Base-by-base conservation (phyloP, 1,140 invertebrate genomes). In the Drosophila pallidifrons region DNA sequence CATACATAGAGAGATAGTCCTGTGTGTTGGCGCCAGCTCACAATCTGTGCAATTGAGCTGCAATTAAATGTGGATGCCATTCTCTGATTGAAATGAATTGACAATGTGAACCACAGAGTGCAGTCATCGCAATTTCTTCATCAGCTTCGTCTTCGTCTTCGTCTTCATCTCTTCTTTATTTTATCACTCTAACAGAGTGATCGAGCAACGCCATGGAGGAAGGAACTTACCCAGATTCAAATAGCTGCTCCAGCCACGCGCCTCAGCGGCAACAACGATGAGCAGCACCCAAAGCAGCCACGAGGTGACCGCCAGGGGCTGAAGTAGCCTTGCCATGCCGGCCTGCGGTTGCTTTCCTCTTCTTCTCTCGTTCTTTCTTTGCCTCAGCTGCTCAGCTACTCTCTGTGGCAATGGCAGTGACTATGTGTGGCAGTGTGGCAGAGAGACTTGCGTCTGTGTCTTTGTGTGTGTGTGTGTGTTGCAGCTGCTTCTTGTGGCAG, bases 61-160 rank as follows among this genome's bases (percentile, higher is more conserved):
- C 85, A 89, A 89, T 89, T 89, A 90, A 90, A 89, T 66, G 77
- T 63, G 72, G 76, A 78, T 76, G 79, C 52, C 63, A 69, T 38
- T 59, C 63, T 25, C 64, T 83, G 81, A 89, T 89, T 89, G 85
- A 90, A 85, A 89, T 81, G 63, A 89, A 89, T 88, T 89, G 83
- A 65, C 59, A 75, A 45, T 13, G 55, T 58, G 45, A 65, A 38
- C 49, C 63, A 11, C 63, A 54, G n/a, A 25, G 10, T 43, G 41
- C 16, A 51, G 7, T 13, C 38, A 41, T 3, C 38, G 8, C 38
- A 41, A 10, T 41, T 10, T 35, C 5, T 35, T 35, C 35, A 35
- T 10, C 20, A 25, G 20, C 51, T 20, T 13, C 20, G 2, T 20
- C 16, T 20, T 20, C 16, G 16, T 20, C 20, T 20, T 20, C 20